phyloP scores from a whole-genome alignment of 1,140 invertebrate species.

The Chrysomallon squamiferum region DNA sequence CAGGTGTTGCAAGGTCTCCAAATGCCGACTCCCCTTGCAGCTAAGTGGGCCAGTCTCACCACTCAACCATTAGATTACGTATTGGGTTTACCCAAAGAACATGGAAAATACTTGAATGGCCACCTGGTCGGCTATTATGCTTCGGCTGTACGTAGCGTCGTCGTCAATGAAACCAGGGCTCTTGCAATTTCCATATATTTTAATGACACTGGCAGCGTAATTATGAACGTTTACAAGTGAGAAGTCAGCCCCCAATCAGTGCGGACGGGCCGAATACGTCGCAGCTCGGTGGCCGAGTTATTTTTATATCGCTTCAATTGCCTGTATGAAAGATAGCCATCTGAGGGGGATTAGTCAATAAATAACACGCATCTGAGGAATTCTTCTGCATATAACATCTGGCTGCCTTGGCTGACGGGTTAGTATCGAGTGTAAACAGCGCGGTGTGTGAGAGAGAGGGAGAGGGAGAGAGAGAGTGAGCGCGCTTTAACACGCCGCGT shows the following conservation, averaged over 20 bases:
- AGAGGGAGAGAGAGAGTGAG: background rate
- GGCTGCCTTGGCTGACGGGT: constrained; percentile 25
- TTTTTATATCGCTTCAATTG: constrained; percentile 42
- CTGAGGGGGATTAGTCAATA: constrained; percentile 55
- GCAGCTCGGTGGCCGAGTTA: constrained; percentile 7
- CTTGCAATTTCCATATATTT: constrained; percentile 6
- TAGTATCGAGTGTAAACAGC: background rate
- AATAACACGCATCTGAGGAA: constrained; percentile 48
- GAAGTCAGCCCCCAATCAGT: background rate
- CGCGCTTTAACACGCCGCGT: constrained; percentile 14
- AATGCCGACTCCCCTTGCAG: background rate
- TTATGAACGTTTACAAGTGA: constrained; percentile 1
- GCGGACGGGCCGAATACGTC: background rate
- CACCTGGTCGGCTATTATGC: background rate
- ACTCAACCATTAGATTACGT: constrained; percentile 7
- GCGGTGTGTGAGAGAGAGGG: background rate
- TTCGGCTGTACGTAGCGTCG: background rate
- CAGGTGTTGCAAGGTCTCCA: background rate
- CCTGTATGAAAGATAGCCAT: constrained; percentile 45
- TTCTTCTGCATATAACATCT: constrained; percentile 47
- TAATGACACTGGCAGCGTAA: background rate
- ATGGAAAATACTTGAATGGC: background rate
- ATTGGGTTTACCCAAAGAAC: constrained; percentile 1
- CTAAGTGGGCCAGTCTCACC: constrained; percentile 1
- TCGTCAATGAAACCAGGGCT: background rate